These are phyloP conservation scores for Noctilio leporinus DNA, from an alignment of 2,113 vertebrate genomes.

Conservation along the genomic window DNA sequence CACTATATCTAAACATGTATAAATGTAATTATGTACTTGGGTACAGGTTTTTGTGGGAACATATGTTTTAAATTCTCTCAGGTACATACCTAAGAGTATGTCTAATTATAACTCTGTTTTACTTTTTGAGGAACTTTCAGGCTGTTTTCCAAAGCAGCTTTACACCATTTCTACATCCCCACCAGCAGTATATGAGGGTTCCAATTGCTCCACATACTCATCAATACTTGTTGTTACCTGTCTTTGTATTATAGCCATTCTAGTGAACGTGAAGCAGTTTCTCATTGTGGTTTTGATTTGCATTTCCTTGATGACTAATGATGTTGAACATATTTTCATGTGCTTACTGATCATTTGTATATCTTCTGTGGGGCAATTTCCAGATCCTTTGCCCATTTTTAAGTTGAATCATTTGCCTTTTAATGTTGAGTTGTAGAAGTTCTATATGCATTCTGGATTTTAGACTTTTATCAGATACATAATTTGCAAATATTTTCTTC, in stretches of 20 bases:
- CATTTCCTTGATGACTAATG: background rate
- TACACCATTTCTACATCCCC: background rate
- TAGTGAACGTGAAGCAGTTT: background rate
- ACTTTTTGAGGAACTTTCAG: background rate
- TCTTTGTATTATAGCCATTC: background rate
- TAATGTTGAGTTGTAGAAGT: background rate
- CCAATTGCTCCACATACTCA: background rate
- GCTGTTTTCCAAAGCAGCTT: background rate
- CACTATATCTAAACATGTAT: background rate
- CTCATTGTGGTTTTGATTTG: background rate
- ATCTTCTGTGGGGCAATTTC: background rate
- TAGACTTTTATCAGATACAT: background rate
- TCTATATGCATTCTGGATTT: background rate
- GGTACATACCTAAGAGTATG: background rate
- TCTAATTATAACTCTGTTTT: background rate
- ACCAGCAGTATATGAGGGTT: background rate
- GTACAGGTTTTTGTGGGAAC: background rate
- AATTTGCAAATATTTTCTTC: background rate
- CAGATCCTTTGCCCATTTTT: background rate
- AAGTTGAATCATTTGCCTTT: background rate
- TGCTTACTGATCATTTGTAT: background rate
- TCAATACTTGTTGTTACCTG: background rate
- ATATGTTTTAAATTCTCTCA: background rate
- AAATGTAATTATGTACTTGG: background rate
- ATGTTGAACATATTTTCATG: background rate